Percentiles rank a stretch among this genome's conserved stretches.
These are phyloP conservation scores for Oncorhynchus masou DNA, from an alignment of 2,113 vertebrate genomes.

Conservation along the genomic window DNA sequence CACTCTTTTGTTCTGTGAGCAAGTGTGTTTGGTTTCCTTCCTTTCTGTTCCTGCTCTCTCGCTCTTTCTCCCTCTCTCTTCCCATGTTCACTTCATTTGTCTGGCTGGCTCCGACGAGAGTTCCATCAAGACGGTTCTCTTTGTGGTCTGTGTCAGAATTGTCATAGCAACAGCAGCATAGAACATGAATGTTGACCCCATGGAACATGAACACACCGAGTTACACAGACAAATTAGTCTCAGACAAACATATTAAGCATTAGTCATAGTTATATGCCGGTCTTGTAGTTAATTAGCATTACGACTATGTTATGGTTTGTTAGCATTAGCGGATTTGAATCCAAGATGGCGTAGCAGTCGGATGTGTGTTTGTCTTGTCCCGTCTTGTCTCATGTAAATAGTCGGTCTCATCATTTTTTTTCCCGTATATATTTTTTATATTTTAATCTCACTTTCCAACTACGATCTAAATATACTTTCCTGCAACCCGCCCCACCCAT, in stretches of 20 bases:
- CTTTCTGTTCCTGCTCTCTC: background rate
- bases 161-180: background rate
- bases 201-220: background rate
- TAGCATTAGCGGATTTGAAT: background rate
- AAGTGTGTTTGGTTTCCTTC: conserved; percentile 6
- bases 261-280: too few relatives aligned
- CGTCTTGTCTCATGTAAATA: too few relatives aligned
- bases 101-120: background rate
- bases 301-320: background rate
- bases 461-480: too few relatives aligned
- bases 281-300: background rate
- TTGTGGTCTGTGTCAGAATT: background rate
- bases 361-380: too few relatives aligned
- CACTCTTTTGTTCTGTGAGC: background rate
- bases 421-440: too few relatives aligned
- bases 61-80: background rate
- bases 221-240: background rate
- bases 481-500: too few relatives aligned
- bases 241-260: background rate
- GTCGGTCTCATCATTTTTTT: too few relatives aligned
- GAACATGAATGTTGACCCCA: background rate
- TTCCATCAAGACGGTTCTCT: background rate
- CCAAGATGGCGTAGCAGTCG: too few relatives aligned
- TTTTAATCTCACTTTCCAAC: too few relatives aligned
- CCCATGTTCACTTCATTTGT: conserved; percentile 6